phyloP scores from a whole-genome alignment of 2,888 invertebrate species.

The Drosophila neonasuta region DNA sequence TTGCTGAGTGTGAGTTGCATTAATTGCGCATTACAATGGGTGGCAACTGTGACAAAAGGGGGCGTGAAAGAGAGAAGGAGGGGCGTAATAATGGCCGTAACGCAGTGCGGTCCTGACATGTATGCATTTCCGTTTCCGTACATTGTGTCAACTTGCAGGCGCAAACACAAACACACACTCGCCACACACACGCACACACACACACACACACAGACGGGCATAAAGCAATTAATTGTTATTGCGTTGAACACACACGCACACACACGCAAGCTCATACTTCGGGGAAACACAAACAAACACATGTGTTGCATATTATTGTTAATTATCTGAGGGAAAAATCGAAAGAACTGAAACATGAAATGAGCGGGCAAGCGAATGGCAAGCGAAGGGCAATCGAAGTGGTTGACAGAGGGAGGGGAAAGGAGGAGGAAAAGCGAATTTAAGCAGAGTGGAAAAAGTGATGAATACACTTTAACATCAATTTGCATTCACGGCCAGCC shows the following conservation, averaged over 20 bases:
- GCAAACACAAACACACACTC: slow-evolving; percentile 17
- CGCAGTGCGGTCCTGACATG: slow-evolving; percentile 61
- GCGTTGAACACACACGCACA: slow-evolving; percentile 44
- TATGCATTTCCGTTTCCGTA: slow-evolving; percentile 67
- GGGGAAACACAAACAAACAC: slow-evolving; percentile 11
- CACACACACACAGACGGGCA: slow-evolving; percentile 15
- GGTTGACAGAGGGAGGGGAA: too few species aligned
- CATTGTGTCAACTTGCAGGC: slow-evolving; percentile 35
- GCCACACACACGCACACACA: slow-evolving; percentile 18
- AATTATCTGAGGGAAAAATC: slow-evolving; percentile 61
- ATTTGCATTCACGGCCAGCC: slow-evolving; percentile 51
- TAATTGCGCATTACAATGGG: slow-evolving; percentile 23
- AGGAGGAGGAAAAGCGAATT: slow-evolving; percentile 15
- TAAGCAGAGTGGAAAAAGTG: slow-evolving; percentile 35
- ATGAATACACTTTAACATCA: slow-evolving; percentile 61
- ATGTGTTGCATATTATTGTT: slow-evolving; percentile 59
- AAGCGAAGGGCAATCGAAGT: too few species aligned
- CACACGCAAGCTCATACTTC: slow-evolving; percentile 6
- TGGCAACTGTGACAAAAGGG: background rate
- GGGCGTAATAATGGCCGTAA: slow-evolving; percentile 54
- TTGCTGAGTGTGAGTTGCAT: slow-evolving; percentile 6
- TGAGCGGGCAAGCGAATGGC: background rate
- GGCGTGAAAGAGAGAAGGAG: background rate
- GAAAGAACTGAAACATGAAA: background rate
- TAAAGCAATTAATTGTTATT: slow-evolving; percentile 69